Evolutionary conservation across 2,888 invertebrate genomes (phyloP).

Genomic region (Tetragonula carbonaria): DNA sequence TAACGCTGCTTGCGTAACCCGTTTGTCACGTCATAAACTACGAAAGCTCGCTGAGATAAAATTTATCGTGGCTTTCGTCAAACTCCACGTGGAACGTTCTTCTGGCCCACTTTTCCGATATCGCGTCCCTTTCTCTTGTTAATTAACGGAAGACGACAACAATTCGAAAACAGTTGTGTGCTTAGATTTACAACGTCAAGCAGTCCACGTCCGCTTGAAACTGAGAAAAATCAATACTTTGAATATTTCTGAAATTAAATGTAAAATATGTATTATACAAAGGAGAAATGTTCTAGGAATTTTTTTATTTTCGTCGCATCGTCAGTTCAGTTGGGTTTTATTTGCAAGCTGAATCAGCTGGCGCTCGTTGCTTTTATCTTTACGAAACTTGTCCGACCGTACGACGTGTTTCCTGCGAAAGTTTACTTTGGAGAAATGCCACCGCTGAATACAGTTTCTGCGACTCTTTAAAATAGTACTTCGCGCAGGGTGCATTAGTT

Average conservation of each 20-base stretch:
- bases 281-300: too few species aligned
- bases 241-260: too few species aligned
- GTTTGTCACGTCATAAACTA: conserved; percentile 39
- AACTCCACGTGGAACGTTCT: not conserved
- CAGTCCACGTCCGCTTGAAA: too few species aligned
- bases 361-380: too few species aligned
- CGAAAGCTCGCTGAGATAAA: not conserved
- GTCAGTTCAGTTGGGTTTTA: not conserved
- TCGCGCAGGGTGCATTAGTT: not conserved
- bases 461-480: conserved; percentile 1
- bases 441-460: not conserved
- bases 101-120: not conserved
- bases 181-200: not conserved
- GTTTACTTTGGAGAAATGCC: conserved; percentile 21
- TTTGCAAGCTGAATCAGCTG: not conserved
- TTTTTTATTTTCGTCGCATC: not conserved
- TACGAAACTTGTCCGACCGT: not conserved
- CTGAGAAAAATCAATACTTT: too few species aligned
- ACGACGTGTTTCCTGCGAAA: not conserved
- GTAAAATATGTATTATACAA: too few species aligned
- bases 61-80: not conserved
- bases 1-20: conserved; percentile 50
- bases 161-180: not conserved
- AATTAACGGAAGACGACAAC: not conserved
- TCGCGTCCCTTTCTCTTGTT: too few species aligned